A percentile compares a stretch with the other conserved stretches of the same genome.
Conservation (phyloP, 2,888 invertebrate genomes). For the Hemicrepidius hirtus region DNA sequence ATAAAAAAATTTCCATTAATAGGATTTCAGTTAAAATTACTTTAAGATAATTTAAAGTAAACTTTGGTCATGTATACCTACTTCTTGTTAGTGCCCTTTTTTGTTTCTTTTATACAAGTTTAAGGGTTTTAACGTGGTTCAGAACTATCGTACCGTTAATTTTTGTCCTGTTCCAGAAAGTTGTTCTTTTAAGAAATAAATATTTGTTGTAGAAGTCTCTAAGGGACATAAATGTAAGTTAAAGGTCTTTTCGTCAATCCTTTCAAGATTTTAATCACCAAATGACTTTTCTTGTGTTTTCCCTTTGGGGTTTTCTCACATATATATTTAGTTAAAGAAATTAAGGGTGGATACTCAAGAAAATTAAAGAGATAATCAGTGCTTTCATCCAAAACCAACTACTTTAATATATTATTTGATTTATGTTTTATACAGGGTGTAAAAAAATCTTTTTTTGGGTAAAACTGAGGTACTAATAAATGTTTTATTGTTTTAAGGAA, state of each 20-base stretch:
- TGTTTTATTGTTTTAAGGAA: too few relatives aligned
- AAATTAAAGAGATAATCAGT: too few relatives aligned
- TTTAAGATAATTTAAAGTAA: background rate
- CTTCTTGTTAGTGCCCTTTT: background rate
- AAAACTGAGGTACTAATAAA: too few relatives aligned
- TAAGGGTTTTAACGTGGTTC: conserved; percentile 5
- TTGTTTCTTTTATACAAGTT: background rate
- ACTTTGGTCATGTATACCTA: background rate
- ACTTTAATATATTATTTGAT: too few relatives aligned
- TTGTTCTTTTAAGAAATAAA: background rate
- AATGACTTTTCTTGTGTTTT: background rate
- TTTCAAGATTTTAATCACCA: background rate
- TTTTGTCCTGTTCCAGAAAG: background rate
- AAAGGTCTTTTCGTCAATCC: background rate
- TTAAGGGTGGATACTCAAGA: too few relatives aligned
- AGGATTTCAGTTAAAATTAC: background rate
- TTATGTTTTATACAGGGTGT: too few relatives aligned
- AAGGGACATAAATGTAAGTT: conserved; percentile 1
- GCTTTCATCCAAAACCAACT: too few relatives aligned
- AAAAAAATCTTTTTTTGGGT: too few relatives aligned
- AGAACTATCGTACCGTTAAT: conserved; percentile 15
- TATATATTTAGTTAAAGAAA: too few relatives aligned
- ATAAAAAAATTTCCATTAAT: too few relatives aligned
- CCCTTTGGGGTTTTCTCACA: too few relatives aligned
- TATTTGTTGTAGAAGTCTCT: background rate